Evolutionary conservation across 2,888 invertebrate genomes (phyloP).

Genomic region (Cantharis lateralis): DNA sequence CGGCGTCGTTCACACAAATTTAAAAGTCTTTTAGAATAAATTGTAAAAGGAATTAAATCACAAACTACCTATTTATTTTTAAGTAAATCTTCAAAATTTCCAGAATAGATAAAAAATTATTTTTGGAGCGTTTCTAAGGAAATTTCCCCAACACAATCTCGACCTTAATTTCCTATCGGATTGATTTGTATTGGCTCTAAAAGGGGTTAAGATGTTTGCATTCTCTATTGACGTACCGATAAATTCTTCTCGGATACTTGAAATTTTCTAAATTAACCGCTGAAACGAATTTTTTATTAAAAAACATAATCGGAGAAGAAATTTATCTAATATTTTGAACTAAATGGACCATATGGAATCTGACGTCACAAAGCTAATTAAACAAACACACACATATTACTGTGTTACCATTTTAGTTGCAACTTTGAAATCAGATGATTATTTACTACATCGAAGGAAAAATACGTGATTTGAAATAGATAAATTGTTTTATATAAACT

Average conservation of each 20-base stretch:
- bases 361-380: too few relatives aligned
- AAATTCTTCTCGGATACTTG: neutral
- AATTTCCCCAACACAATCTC: neutral
- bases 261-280: neutral
- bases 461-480: neutral
- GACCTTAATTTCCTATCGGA: neutral
- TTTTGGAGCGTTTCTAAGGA: neutral
- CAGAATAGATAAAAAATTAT: neutral
- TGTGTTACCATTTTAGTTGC: neutral
- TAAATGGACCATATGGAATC: too few relatives aligned
- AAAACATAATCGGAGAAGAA: too few relatives aligned
- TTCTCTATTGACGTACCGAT: neutral
- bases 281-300: neutral
- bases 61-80: too few relatives aligned
- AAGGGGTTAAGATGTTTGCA: neutral
- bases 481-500: constrained; percentile 5
- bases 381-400: too few relatives aligned
- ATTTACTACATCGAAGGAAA: neutral
- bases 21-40: neutral
- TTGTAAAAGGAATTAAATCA: neutral
- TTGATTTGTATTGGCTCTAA: neutral
- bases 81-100: too few relatives aligned
- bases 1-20: too few relatives aligned
- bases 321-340: too few relatives aligned
- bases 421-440: neutral